Conservation (phyloP, 1,140 invertebrate genomes). For the Chironomus striatipennis region DNA sequence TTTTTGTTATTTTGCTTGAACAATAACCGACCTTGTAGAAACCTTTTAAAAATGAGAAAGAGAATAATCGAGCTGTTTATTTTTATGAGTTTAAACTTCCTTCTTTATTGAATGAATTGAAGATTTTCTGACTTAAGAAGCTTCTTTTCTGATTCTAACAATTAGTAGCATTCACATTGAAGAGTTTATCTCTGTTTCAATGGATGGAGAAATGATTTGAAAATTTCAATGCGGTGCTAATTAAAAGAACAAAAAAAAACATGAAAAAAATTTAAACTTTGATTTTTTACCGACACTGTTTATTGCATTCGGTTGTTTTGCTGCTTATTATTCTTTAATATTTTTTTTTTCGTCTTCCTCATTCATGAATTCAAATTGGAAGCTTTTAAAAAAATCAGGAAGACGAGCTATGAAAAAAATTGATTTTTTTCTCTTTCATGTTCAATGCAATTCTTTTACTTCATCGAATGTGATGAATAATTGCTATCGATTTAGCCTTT, state of each 20-base stretch:
- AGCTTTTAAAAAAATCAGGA: not conserved
- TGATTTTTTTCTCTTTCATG: not conserved
- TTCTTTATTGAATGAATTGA: no score
- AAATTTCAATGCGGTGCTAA: conserved; percentile 1
- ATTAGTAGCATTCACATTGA: no score
- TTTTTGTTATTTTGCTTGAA: no score
- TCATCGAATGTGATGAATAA: not conserved
- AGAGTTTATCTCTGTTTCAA: no score
- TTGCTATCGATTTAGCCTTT: conserved; percentile 7
- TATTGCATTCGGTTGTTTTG: not conserved
- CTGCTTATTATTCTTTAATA: no score
- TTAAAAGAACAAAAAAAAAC: not conserved
- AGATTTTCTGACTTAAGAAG: no score
- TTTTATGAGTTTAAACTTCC: no score
- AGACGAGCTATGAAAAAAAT: not conserved
- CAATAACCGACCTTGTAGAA: no score
- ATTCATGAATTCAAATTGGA: not conserved
- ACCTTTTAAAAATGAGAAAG: no score
- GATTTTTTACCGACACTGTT: not conserved
- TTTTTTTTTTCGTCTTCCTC: not conserved
- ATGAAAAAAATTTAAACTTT: not conserved
- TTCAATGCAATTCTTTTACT: not conserved
- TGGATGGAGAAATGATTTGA: not conserved
- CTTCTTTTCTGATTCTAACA: no score
- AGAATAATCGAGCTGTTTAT: no score